A percentile compares a stretch with the other conserved stretches of the same genome.
These are phyloP conservation scores for Coluber constrictor DNA, from an alignment of 2,797 vertebrate species.

Conservation along the genomic window DNA sequence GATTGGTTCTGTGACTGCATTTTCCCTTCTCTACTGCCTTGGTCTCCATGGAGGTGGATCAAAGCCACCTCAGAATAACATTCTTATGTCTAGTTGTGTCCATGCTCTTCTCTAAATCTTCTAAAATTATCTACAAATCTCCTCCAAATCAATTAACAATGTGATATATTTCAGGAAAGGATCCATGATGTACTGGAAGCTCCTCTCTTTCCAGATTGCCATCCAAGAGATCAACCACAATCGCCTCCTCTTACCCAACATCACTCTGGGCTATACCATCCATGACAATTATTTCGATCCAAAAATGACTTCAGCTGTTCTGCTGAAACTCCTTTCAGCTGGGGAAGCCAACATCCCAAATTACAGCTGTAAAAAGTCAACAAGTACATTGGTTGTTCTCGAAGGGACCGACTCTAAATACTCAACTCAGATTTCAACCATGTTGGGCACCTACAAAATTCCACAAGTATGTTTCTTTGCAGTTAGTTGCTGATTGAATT, in stretches of 20 bases:
- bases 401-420: not conserved
- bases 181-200: not conserved
- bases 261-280: not conserved
- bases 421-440: not conserved
- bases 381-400: not conserved
- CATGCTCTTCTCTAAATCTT: not conserved
- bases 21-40: not conserved
- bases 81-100: not conserved
- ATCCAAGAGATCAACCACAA: not conserved
- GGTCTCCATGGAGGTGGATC: not conserved
- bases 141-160: not conserved
- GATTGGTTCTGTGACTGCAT: not conserved
- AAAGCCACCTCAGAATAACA: not conserved
- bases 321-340: not conserved
- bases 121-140: not conserved
- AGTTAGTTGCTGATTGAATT: not conserved
- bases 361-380: not conserved
- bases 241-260: not conserved
- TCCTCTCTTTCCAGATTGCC: not conserved
- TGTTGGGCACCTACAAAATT: not conserved
- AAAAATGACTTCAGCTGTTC: not conserved
- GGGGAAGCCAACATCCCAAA: not conserved
- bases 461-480: not conserved
- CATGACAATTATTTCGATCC: not conserved
- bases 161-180: not conserved